Evolutionary conservation across 2,797 vertebrate genomes (phyloP), one percentile per base, ranked within the genome.

Genomic region (Acrocephalus scirpaceus): DNA sequence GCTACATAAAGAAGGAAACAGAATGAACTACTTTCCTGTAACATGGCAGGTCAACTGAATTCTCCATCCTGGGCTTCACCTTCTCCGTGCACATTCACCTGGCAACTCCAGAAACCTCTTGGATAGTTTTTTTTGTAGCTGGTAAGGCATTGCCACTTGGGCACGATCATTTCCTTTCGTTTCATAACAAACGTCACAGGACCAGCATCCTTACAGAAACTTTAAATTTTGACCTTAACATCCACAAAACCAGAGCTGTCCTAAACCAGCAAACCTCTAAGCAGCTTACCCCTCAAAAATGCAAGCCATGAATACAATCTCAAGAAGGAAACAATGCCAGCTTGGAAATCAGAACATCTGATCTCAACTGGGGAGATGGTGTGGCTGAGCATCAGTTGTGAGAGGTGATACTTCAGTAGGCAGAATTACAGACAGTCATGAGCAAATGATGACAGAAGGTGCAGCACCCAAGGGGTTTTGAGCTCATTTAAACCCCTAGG

Each of bases 91-190:
- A 76, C 84, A 69, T 65, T 34, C 51, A 67, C 11, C 13, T 61
- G 36, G n/a, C 38, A 86, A 60, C 50, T 64, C 58, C 18, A 19
- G 48, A 84, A 61, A 13, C 2, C 16, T 34, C 38, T 30, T 56
- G 42, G 13, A 21, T 18, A 7, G 5, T 11, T 65, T 11, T 32
- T 60, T 62, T 27, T 51, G 17, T 30, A 70, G 29, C 32, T 71
- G 32, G 4, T 44, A 67, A 64, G 27, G 19, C 42, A 60, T 16
- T n/a, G 27, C 27, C 44, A 51, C 3, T 9, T n/a, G 16, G 64
- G 29, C 19, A 61, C 0, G 0, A 75, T 17, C 2, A 19, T 47
- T 42, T 74, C 34, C 23, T n/a, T 56, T 38, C 19, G 30, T 83
- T 86, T 76, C 5, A 0, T 16, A 34, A n/a, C 48, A 83, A 86